These are phyloP conservation scores for Drosophila pectinifera DNA, from an alignment of 1,140 invertebrate species.

Conservation along the genomic window DNA sequence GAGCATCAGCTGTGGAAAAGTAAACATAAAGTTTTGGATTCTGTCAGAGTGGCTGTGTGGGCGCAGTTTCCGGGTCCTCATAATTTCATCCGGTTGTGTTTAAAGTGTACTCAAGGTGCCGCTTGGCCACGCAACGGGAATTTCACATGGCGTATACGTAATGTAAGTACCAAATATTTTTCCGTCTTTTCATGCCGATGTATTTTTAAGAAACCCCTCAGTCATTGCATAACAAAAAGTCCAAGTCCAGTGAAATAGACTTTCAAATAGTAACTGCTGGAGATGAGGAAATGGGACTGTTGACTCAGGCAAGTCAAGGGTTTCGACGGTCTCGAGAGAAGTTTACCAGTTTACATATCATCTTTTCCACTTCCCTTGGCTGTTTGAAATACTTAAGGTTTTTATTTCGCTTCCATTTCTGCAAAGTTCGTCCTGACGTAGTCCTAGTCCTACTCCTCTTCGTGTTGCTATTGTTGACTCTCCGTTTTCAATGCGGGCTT, in stretches of 20 bases:
- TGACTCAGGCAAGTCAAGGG: conserved; percentile 7
- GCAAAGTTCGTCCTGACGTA: conserved; percentile 60
- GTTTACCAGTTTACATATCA: conserved; percentile 48
- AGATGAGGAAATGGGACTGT: background rate
- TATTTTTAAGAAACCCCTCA: conserved; percentile 25
- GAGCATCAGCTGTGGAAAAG: conserved; percentile 72
- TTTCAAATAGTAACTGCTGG: conserved; percentile 2
- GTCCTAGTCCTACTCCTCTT: conserved; percentile 1
- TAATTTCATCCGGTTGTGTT: conserved; percentile 72
- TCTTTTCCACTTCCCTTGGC: conserved; percentile 28
- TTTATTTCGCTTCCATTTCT: conserved; percentile 71
- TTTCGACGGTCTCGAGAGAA: conserved; percentile 4
- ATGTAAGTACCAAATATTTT: conserved; percentile 55
- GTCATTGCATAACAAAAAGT: background rate
- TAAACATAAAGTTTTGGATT: conserved; percentile 69
- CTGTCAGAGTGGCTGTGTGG: conserved; percentile 29
- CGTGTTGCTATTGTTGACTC: conserved; percentile 50
- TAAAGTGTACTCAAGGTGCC: conserved; percentile 61
- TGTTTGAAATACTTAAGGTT: conserved; percentile 69
- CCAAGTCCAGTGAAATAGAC: conserved; percentile 2
- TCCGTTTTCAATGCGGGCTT: conserved; percentile 55
- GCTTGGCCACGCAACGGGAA: conserved; percentile 21
- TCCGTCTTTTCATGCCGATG: conserved; percentile 23
- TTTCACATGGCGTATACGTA: conserved; percentile 53
- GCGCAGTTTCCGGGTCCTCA: conserved; percentile 68